Conservation (phyloP, 2,797 vertebrate genomes). For the Esox masquinongy region DNA sequence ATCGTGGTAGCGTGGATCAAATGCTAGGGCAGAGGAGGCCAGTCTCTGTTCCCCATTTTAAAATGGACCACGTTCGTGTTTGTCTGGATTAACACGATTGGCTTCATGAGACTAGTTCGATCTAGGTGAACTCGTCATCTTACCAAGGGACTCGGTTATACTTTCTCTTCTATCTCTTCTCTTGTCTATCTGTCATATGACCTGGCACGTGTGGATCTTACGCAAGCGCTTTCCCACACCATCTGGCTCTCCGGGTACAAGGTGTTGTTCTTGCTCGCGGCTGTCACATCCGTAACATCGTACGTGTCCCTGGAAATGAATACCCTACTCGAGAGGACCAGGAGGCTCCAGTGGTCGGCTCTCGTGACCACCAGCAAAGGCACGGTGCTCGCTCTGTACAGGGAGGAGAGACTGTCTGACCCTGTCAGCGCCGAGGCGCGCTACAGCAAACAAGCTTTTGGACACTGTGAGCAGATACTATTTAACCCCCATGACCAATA, state of each 20-base stretch:
- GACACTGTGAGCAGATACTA: background rate
- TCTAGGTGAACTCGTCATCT: background rate
- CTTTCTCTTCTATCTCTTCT: background rate
- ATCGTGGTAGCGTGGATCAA: background rate
- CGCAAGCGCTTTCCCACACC: background rate
- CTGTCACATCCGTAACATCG: background rate
- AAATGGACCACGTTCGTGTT: background rate
- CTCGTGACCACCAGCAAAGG: background rate
- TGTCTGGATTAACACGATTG: background rate
- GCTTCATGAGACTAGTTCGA: background rate
- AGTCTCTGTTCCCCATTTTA: background rate
- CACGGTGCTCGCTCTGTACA: background rate
- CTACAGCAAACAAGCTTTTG: background rate
- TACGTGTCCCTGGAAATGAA: background rate
- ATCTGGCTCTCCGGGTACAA: background rate
- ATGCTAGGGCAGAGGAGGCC: background rate
- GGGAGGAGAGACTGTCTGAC: constrained; percentile 1
- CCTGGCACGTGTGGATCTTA: background rate
- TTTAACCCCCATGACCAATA: background rate
- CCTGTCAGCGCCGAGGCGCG: background rate
- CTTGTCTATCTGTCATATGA: background rate
- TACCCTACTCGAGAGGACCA: background rate
- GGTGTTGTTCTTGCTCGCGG: background rate
- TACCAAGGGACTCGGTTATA: background rate
- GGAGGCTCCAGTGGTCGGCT: background rate